These are phyloP conservation scores for Hermatobates lingyangjiaoensis DNA, from an alignment of 1,140 invertebrate species.

Conservation along the genomic window DNA sequence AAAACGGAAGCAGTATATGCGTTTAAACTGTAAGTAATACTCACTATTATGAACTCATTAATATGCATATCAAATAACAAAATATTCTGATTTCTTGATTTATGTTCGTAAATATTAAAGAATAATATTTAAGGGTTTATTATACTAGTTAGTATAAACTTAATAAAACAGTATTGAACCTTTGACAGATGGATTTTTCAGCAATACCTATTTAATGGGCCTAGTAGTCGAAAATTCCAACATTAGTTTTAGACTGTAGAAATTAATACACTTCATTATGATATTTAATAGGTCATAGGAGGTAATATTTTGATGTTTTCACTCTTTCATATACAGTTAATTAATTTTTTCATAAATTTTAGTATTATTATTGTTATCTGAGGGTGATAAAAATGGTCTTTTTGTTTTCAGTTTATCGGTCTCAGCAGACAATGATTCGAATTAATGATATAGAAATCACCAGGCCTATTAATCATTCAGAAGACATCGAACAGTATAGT, in stretches of 20 bases:
- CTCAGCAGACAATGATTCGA: slow-evolving; percentile 7
- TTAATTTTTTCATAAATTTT: background rate
- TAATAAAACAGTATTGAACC: background rate
- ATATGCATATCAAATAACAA: background rate
- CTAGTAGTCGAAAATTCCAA: background rate
- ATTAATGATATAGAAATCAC: slow-evolving; percentile 7
- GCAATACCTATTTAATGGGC: background rate
- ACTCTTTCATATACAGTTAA: background rate
- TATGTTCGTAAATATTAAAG: background rate
- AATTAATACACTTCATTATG: background rate
- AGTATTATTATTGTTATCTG: too few relatives aligned
- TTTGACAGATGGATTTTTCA: background rate
- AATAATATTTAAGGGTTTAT: background rate
- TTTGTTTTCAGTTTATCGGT: slow-evolving; percentile 6
- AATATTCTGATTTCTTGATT: background rate
- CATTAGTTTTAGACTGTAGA: background rate
- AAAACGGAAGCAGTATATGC: slow-evolving; percentile 17
- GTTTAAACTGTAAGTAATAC: slow-evolving; percentile 17
- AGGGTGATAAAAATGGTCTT: background rate
- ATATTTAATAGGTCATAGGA: background rate
- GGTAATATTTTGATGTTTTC: background rate
- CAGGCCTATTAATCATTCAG: slow-evolving; percentile 3
- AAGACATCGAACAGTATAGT: background rate
- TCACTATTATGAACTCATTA: background rate
- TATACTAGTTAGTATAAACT: background rate